phyloP scores from a whole-genome alignment of 2,888 invertebrate genomes.

The Epirrita christyi region DNA sequence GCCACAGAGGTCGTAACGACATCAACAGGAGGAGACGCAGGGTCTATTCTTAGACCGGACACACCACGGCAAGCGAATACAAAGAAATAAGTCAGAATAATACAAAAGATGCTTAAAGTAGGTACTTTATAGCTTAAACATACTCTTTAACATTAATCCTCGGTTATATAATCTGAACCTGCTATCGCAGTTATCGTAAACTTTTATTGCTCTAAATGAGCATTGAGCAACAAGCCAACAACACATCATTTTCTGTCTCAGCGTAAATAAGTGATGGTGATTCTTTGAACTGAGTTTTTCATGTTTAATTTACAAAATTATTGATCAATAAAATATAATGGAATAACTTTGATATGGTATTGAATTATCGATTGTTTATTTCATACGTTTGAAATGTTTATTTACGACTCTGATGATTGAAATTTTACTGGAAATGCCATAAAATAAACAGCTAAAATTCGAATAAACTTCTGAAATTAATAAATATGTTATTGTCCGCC shows the following conservation, averaged over 20 bases:
- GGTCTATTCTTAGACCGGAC: too few species aligned
- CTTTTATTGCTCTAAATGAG: conserved; percentile 53
- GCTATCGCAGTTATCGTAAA: conserved; percentile 46
- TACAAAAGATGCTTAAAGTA: background rate
- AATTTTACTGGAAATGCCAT: conserved; percentile 26
- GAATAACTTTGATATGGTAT: conserved; percentile 35
- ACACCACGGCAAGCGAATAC: too few species aligned
- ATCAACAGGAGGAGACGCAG: too few species aligned
- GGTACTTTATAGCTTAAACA: background rate
- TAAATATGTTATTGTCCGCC: too few species aligned
- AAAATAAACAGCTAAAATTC: conserved; percentile 15
- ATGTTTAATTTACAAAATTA: conserved; percentile 37
- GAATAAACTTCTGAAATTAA: background rate
- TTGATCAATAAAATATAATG: conserved; percentile 39
- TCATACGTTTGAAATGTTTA: conserved; percentile 32
- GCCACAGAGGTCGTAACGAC: too few species aligned
- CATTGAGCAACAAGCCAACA: conserved; percentile 49
- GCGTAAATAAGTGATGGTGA: conserved; percentile 38
- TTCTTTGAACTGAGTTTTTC: conserved; percentile 39
- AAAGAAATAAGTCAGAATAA: background rate
- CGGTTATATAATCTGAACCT: conserved; percentile 3
- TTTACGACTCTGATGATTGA: conserved; percentile 39
- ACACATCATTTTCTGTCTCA: conserved; percentile 44
- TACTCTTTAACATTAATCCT: conserved; percentile 21
- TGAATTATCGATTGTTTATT: conserved; percentile 40